phyloP scores from a whole-genome alignment of 1,140 invertebrate species.

The Zaprionus nigranus region DNA sequence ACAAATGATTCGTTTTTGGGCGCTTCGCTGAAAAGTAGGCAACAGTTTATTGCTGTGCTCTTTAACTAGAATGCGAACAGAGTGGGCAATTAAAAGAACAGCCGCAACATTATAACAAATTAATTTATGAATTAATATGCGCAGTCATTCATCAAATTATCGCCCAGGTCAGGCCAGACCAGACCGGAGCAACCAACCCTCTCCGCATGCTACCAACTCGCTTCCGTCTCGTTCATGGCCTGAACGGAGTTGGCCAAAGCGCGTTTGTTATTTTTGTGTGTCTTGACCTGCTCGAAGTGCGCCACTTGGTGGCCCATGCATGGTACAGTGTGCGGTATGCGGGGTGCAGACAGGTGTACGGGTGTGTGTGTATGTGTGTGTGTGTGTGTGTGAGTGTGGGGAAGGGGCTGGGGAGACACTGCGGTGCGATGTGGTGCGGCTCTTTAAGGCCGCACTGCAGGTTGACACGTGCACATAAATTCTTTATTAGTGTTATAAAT shows the following conservation, averaged over 20 bases:
- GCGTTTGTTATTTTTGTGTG: slow-evolving; percentile 26
- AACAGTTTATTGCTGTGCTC: slow-evolving; percentile 47
- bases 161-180: slow-evolving; percentile 6
- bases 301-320: slow-evolving; percentile 1
- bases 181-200: background rate
- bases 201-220: background rate
- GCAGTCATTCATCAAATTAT: slow-evolving; percentile 81
- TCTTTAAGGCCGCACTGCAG: slow-evolving; percentile 66
- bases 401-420: background rate
- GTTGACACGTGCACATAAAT: slow-evolving; percentile 79
- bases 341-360: background rate
- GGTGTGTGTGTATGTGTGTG: background rate
- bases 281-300: slow-evolving; percentile 65
- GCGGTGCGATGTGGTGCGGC: slow-evolving; percentile 22
- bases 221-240: background rate
- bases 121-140: slow-evolving; percentile 82
- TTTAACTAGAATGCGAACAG: slow-evolving; percentile 15
- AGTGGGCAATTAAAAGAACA: slow-evolving; percentile 55
- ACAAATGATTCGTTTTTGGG: slow-evolving; percentile 21
- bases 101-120: slow-evolving; percentile 67
- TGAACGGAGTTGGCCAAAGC: slow-evolving; percentile 22
- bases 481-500: slow-evolving; percentile 82
- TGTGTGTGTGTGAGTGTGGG: background rate
- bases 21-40: slow-evolving; percentile 38
- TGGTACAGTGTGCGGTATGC: background rate